Evolutionary conservation across 2,888 invertebrate genomes (phyloP).

Genomic region (Drosophila ezoana): DNA sequence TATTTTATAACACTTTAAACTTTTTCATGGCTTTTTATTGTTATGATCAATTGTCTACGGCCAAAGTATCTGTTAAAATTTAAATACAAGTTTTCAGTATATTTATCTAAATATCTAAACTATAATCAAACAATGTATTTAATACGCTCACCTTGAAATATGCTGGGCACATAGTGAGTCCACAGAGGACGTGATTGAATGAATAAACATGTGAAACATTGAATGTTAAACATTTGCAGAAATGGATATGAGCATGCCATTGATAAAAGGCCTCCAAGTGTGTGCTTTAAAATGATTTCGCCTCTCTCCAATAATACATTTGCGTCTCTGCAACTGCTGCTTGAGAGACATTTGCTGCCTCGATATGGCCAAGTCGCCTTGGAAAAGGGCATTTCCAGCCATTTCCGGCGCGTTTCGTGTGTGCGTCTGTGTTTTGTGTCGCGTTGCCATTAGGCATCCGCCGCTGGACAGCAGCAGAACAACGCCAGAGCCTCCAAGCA

Average conservation of each 20-base stretch:
- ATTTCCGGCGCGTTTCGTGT: conserved; percentile 58
- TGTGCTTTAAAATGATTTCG: not conserved
- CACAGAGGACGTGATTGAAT: not conserved
- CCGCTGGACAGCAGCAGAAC: conserved; percentile 58
- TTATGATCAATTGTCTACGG: no score
- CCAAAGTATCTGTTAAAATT: no score
- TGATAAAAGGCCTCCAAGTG: not conserved
- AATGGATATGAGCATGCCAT: not conserved
- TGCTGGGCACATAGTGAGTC: not conserved
- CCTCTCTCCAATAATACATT: conserved; percentile 13
- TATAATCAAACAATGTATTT: no score
- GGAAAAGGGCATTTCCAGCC: conserved; percentile 62
- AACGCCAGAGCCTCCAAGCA: conserved; percentile 1
- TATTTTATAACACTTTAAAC: no score
- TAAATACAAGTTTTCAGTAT: no score
- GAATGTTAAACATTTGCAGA: no score
- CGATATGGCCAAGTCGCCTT: conserved; percentile 16
- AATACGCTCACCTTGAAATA: no score
- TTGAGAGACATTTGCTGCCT: conserved; percentile 38
- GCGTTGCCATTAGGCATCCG: conserved; percentile 78
- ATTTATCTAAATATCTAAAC: no score
- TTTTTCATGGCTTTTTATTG: no score
- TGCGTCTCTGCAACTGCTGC: conserved; percentile 17
- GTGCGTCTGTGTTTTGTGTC: conserved; percentile 57
- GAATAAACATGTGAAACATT: no score